phyloP scores from a whole-genome alignment of 1,140 invertebrate species.

The Drosophila ohnishii region DNA sequence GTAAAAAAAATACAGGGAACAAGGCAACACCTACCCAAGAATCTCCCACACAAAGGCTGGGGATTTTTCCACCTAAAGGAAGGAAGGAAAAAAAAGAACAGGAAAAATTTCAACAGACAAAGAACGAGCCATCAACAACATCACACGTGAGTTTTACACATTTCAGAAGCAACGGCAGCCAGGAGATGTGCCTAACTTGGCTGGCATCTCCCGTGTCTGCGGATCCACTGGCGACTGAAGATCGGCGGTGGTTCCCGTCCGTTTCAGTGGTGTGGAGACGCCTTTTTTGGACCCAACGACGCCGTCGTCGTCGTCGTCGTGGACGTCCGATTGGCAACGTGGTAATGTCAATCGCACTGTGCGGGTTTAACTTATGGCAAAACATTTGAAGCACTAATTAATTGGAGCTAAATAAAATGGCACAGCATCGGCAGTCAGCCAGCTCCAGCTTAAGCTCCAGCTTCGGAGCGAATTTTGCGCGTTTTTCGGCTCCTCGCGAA shows the following conservation, averaged over 20 bases:
- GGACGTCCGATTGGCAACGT: conserved; percentile 67
- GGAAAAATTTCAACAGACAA: conserved; percentile 16
- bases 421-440: conserved; percentile 64
- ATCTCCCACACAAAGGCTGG: conserved; percentile 56
- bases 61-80: conserved; percentile 6
- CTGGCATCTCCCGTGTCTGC: conserved; percentile 27
- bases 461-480: conserved; percentile 48
- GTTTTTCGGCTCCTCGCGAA: conserved; percentile 50
- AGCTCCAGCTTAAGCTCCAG: conserved; percentile 1
- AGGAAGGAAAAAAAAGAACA: not conserved
- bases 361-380: conserved; percentile 83
- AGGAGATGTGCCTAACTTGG: conserved; percentile 55
- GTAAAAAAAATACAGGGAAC: conserved; percentile 6
- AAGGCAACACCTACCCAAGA: conserved; percentile 41
- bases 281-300: conserved; percentile 42
- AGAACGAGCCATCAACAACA: conserved; percentile 71
- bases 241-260: conserved; percentile 3
- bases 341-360: conserved; percentile 81
- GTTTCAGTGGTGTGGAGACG: conserved; percentile 37
- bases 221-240: not conserved
- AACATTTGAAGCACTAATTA: conserved; percentile 83
- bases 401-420: conserved; percentile 83
- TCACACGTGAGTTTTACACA: conserved; percentile 80
- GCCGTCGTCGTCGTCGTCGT: conserved; percentile 33
- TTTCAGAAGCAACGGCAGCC: conserved; percentile 74